These are phyloP conservation scores for Exaiptasia diaphana DNA, from an alignment of 64 coral and sea anemone species.

Conservation along the genomic window DNA sequence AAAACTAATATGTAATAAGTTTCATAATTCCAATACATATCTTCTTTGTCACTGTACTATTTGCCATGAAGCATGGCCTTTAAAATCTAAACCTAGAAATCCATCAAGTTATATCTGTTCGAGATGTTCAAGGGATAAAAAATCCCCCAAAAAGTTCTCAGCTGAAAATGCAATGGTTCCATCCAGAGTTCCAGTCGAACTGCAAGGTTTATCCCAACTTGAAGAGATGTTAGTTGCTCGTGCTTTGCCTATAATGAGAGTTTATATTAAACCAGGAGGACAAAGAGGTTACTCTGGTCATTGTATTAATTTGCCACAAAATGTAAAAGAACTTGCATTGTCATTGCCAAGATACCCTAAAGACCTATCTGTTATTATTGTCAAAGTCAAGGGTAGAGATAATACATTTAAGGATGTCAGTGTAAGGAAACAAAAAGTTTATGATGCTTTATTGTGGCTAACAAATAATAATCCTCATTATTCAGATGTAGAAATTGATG, in stretches of 20 bases:
- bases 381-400: conserved; percentile 9
- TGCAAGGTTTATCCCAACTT: conserved; percentile 39
- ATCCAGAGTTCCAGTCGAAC: conserved; percentile 17
- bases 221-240: conserved; percentile 48
- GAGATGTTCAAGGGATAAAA: conserved; percentile 31
- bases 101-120: conserved; percentile 5
- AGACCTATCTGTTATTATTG: conserved; percentile 35
- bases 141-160: conserved; percentile 42
- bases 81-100: background rate
- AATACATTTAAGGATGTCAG: conserved; percentile 16
- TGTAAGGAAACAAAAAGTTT: conserved; percentile 23
- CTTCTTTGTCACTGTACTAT: conserved; percentile 25
- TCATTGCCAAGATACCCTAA: conserved; percentile 29
- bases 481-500: conserved; percentile 30
- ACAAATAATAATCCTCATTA: conserved; percentile 34
- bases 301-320: conserved; percentile 23
- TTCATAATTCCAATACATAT: conserved; percentile 43
- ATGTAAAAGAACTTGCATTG: background rate
- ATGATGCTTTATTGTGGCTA: conserved; percentile 31
- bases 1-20: conserved; percentile 44
- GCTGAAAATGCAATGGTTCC: conserved; percentile 45
- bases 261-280: conserved; percentile 52
- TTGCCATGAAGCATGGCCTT: conserved; percentile 46
- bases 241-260: conserved; percentile 33
- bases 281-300: conserved; percentile 40